Percentiles rank a stretch among this genome's conserved stretches.
phyloP scores from a whole-genome alignment of 2,797 vertebrate genomes.

The Odontamblyopus rebecca region DNA sequence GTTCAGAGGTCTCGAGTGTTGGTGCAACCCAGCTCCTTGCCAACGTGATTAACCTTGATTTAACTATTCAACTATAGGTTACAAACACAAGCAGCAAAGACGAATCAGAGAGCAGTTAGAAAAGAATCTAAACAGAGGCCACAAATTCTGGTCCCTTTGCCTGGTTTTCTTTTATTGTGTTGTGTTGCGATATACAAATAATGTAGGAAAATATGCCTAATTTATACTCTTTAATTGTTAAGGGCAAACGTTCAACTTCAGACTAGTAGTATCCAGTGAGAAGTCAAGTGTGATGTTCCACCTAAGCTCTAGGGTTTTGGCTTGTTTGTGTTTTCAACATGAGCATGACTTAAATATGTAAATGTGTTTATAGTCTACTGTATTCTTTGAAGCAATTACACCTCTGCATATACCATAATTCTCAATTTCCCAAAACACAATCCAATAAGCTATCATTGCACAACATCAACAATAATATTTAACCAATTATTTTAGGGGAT shows the following conservation, averaged over 20 bases:
- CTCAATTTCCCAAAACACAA: neutral
- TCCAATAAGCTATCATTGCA: neutral
- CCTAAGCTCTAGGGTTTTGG: slow-evolving; percentile 10
- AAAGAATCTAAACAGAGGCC: neutral
- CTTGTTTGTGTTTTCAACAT: neutral
- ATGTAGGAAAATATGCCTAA: neutral
- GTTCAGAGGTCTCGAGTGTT: slow-evolving; percentile 47
- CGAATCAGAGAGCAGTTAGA: neutral
- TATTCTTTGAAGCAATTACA: neutral
- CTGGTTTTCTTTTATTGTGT: slow-evolving; percentile 16
- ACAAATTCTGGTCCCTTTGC: neutral
- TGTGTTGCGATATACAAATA: neutral
- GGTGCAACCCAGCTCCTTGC: slow-evolving; percentile 37
- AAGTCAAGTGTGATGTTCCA: slow-evolving; percentile 36
- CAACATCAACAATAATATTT: neutral
- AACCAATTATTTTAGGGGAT: neutral
- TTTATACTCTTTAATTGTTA: too few relatives aligned
- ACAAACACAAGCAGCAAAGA: neutral
- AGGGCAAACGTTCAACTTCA: neutral
- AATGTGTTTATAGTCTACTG: neutral
- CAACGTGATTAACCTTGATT: slow-evolving; percentile 44
- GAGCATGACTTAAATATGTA: neutral
- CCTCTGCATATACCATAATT: too few relatives aligned
- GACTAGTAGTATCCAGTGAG: slow-evolving; percentile 3
- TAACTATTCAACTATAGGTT: too few relatives aligned